phyloP scores from a whole-genome alignment of 2,797 vertebrate genomes.

The Ctenopoma multispine region DNA sequence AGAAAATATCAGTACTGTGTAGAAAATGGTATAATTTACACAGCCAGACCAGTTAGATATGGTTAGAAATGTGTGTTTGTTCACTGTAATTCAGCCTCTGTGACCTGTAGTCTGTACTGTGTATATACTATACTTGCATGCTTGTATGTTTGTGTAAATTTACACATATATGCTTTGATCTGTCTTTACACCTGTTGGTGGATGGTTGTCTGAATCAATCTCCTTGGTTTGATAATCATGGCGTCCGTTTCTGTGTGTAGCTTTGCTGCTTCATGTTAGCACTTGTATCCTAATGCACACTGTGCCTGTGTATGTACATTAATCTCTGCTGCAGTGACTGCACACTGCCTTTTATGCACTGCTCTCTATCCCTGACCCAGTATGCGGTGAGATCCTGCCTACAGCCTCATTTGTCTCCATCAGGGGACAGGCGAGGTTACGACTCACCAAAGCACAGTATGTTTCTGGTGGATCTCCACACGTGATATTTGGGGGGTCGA shows the following conservation, averaged over 20 bases:
- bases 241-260: neutral
- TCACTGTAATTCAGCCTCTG: neutral
- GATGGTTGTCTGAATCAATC: conserved; percentile 3
- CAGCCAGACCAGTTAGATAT: neutral
- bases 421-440: conserved; percentile 72
- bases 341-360: conserved; percentile 44
- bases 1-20: neutral
- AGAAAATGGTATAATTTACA: neutral
- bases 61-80: neutral
- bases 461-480: conserved; percentile 98
- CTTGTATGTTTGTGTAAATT: too few species aligned
- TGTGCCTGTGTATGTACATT: conserved; percentile 45
- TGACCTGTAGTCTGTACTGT: neutral
- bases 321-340: conserved; percentile 62
- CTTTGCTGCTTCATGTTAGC: conserved; percentile 27
- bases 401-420: conserved; percentile 81
- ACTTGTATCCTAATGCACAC: conserved; percentile 42
- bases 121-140: neutral
- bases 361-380: conserved; percentile 76
- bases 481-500: conserved; percentile 96
- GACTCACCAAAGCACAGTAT: conserved; percentile 98
- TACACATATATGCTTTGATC: neutral
- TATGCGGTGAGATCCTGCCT: conserved; percentile 69
- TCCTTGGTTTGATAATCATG: too few species aligned
- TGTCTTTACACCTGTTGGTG: conserved; percentile 6